Conservation (phyloP, 2,113 vertebrate genomes). For the Eupsittula cactorum region DNA sequence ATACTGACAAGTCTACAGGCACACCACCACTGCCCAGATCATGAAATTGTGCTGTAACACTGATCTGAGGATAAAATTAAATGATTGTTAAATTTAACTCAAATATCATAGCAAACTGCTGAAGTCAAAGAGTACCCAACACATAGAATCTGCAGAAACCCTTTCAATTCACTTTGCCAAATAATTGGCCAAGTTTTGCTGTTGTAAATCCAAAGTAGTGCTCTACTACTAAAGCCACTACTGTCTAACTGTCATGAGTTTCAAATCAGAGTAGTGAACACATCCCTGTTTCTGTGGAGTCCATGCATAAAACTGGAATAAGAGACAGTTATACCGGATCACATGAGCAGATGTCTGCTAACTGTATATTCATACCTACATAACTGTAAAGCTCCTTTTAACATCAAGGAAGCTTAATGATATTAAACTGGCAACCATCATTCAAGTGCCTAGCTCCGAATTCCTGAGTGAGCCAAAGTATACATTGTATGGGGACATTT, state of each 20-base stretch:
- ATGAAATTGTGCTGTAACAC: background rate
- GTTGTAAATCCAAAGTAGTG: background rate
- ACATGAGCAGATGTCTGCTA: background rate
- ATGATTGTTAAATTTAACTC: background rate
- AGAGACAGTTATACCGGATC: background rate
- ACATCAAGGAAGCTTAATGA: background rate
- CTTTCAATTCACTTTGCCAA: background rate
- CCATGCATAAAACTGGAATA: background rate
- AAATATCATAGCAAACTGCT: background rate
- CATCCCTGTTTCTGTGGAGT: background rate
- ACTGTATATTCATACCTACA: background rate
- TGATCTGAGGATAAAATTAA: background rate
- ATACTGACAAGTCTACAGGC: background rate
- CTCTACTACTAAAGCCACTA: background rate
- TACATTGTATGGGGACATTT: background rate
- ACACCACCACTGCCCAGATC: background rate
- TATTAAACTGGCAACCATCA: background rate
- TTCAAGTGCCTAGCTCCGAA: background rate
- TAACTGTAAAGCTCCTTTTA: background rate
- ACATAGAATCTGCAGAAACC: background rate
- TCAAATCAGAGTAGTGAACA: background rate
- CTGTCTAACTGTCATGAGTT: background rate
- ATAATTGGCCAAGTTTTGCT: background rate
- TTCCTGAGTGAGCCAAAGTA: fast-evolving
- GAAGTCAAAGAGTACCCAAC: background rate